These are phyloP conservation scores for Bicyclus anynana DNA, from an alignment of 1,140 invertebrate species.

Conservation along the genomic window DNA sequence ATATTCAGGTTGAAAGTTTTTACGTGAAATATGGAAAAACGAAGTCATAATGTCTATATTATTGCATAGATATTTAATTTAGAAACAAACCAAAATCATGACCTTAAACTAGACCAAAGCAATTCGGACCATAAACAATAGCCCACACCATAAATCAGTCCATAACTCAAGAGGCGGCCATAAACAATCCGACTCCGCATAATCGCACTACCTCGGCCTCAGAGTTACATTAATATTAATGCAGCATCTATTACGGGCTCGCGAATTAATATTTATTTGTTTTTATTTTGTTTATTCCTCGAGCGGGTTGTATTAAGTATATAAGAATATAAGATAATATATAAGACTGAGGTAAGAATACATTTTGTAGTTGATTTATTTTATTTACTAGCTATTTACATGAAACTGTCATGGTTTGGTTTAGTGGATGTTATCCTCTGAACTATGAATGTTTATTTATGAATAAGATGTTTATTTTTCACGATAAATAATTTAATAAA, in stretches of 20 bases:
- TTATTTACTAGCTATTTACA: no score
- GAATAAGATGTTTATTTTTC: no score
- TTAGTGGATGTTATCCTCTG: no score
- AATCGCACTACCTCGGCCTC: conserved; percentile 14
- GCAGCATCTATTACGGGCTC: conserved; percentile 12
- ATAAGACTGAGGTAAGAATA: no score
- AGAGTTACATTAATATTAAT: conserved; percentile 39
- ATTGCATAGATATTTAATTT: no score
- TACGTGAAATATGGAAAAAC: no score
- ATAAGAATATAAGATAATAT: background rate
- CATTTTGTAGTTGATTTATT: background rate
- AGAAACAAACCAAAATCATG: background rate
- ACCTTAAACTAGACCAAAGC: conserved; percentile 1
- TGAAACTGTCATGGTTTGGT: no score
- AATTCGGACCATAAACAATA: conserved; percentile 19
- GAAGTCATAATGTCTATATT: no score
- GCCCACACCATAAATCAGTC: conserved; percentile 17
- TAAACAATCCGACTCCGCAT: conserved; percentile 9
- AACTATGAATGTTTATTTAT: no score
- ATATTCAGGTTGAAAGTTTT: no score
- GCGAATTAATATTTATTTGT: conserved; percentile 6
- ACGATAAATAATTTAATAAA: no score
- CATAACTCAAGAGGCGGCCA: conserved; percentile 16
- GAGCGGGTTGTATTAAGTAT: background rate
- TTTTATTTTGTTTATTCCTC: background rate